Evolutionary conservation across 2,888 invertebrate genomes (phyloP).

Genomic region (Tethea ocularis): DNA sequence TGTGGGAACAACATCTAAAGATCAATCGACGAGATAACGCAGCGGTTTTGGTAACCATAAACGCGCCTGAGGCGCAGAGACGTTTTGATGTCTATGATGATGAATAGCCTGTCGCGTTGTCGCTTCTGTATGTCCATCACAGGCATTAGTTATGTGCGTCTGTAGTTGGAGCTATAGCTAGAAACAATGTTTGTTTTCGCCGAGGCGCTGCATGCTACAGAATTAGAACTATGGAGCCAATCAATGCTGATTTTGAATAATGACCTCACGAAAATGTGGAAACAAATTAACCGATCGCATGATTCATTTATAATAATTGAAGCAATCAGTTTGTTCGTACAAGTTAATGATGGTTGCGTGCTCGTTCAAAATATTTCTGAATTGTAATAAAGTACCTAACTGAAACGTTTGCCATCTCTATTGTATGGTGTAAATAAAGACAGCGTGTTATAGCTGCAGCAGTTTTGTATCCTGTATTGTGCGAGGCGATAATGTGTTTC

Average conservation of each 20-base stretch:
- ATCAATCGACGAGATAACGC: constrained; percentile 58
- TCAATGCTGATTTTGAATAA: constrained; percentile 44
- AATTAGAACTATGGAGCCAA: constrained; percentile 20
- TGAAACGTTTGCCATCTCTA: constrained; percentile 18
- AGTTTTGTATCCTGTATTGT: neutral
- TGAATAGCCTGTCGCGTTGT: constrained; percentile 61
- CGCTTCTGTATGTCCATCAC: constrained; percentile 67
- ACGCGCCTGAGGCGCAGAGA: constrained; percentile 43
- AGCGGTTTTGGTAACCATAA: constrained; percentile 41
- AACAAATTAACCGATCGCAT: constrained; percentile 47
- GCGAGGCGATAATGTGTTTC: constrained; percentile 7
- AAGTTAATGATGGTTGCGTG: constrained; percentile 48
- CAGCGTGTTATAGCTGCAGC: neutral
- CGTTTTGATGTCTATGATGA: too few relatives aligned
- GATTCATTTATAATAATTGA: constrained; percentile 48
- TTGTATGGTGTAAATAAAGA: neutral
- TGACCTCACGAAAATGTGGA: constrained; percentile 31
- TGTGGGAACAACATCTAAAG: constrained; percentile 32
- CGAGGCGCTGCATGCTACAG: constrained; percentile 23
- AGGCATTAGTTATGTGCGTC: constrained; percentile 25
- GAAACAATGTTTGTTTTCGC: constrained; percentile 25
- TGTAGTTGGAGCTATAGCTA: constrained; percentile 14
- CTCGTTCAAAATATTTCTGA: constrained; percentile 26
- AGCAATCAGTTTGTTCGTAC: constrained; percentile 49
- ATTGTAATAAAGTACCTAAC: too few relatives aligned